A percentile compares a stretch with the other conserved stretches of the same genome.
These are phyloP conservation scores for Serrognathus titanus DNA, from an alignment of 2,888 invertebrate species.

Conservation along the genomic window DNA sequence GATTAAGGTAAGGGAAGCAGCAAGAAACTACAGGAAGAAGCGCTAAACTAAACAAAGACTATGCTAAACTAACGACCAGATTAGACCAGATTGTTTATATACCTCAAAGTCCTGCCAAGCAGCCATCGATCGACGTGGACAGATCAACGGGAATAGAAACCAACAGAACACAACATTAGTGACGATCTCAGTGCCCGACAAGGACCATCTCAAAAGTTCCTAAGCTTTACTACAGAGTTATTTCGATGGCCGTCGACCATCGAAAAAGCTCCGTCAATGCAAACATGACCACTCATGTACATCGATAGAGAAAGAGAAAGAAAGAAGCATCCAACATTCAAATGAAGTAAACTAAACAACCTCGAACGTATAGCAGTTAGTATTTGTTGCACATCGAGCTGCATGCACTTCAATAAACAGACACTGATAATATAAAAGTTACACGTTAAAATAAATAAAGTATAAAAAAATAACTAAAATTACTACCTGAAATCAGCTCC, in stretches of 20 bases:
- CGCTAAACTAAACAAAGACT: conserved; percentile 50
- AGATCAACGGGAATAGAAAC: conserved; percentile 53
- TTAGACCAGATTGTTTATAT: conserved; percentile 50
- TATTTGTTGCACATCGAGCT: conserved; percentile 37
- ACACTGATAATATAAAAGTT: conserved; percentile 7
- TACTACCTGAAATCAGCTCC: conserved; percentile 35
- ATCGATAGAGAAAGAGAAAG: conserved; percentile 38
- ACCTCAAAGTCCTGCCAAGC: conserved; percentile 83
- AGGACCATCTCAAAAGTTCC: conserved; percentile 95
- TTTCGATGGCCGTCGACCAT: conserved; percentile 29
- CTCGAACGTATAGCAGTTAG: conserved; percentile 24
- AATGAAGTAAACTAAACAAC: conserved; percentile 25
- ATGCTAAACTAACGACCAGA: conserved; percentile 48
- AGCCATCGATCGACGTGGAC: conserved; percentile 63
- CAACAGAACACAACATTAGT: conserved; percentile 63
- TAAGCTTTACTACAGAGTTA: conserved; percentile 52
- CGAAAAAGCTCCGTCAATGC: conserved; percentile 32
- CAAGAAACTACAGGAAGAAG: conserved; percentile 46
- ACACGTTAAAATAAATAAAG: neutral
- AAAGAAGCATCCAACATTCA: conserved; percentile 48
- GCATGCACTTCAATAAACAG: conserved; percentile 37
- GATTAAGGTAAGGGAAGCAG: conserved; percentile 29
- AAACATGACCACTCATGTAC: conserved; percentile 48
- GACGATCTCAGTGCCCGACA: conserved; percentile 51
- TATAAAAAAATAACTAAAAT: conserved; percentile 19